Evolutionary conservation across 2,888 invertebrate genomes (phyloP), one percentile per base, ranked within the genome.

Genomic region (Crematogaster levior): DNA sequence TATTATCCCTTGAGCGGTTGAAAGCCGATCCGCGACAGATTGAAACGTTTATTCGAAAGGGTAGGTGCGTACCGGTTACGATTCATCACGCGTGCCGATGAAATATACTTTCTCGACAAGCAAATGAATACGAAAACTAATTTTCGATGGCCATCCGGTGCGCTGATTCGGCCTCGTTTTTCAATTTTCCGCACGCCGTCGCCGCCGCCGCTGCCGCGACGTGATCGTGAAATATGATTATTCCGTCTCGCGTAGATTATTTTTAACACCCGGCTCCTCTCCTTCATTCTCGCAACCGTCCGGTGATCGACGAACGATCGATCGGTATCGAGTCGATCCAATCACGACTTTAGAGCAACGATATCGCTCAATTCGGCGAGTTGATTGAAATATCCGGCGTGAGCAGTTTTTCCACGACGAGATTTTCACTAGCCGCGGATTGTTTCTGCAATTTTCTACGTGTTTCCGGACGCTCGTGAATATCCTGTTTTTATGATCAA

Each of bases 71-170:
- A 34, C 46, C 46, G 34, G 43, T 65, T 21, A 43, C 56, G 46
- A 81, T 81, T 81, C 66, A 82, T 65, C 73, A 65, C 56, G 65
- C 81, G 56, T 56, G 48, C 82, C 66, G 82, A 68, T 58, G 81
- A 81, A 81, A 82, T 70, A 81, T 84, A 79, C 82, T 70, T 85
- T 80, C 66, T 75, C 86, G 73, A 66, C 75, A 80, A 82, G 83
- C 83, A 74, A 79, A 83, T 81, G 81, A 85, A 85, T 60, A 53
- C 58, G 68, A 77, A 77, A 81, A 80, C 30, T 77, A 72, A 81
- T 66, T 77, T 83, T 80, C 84, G 77, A 80, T 74, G 58, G 70
- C 65, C 40, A 58, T 58, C 63, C 58, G 74, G 81, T 46, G 73
- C 66, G 82, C 79, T 83, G 84, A 81, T 83, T 70, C 60, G 65